phyloP scores from a whole-genome alignment of 2,888 invertebrate genomes.

The Oscheius onirici region DNA sequence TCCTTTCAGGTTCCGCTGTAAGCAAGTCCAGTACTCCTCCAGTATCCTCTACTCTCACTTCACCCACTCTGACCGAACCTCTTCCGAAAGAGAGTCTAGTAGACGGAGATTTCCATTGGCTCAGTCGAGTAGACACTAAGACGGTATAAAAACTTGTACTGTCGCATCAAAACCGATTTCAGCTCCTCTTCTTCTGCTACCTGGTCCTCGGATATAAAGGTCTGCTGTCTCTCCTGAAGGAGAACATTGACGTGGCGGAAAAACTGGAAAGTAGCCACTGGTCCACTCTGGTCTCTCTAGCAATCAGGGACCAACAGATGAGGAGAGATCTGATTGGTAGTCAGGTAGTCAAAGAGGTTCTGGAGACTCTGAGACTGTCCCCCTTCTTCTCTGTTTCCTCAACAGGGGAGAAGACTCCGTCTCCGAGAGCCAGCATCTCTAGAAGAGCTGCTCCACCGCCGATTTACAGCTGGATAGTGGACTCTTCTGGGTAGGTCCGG shows the following conservation, averaged over 20 bases:
- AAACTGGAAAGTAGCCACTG: not conserved
- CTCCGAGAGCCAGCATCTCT: conserved; percentile 24
- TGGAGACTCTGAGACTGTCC: not conserved
- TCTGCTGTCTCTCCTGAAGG: conserved; percentile 4
- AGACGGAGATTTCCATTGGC: not conserved
- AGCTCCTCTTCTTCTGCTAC: conserved; percentile 15
- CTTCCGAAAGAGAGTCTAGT: not conserved
- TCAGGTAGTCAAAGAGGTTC: conserved; percentile 4
- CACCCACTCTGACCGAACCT: not conserved
- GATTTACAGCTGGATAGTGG: conserved; percentile 49
- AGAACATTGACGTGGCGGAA: not conserved
- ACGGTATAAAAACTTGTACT: not conserved
- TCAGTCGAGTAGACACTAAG: conserved; percentile 14
- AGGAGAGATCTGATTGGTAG: not conserved
- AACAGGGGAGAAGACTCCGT: not conserved
- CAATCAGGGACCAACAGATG: conserved; percentile 15
- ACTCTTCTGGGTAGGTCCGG: conserved; percentile 37
- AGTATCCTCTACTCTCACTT: not conserved
- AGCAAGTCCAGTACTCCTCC: too few species aligned
- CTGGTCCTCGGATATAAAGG: conserved; percentile 17
- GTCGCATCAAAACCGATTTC: not conserved
- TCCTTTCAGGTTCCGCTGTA: too few species aligned
- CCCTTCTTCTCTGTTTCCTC: conserved; percentile 14
- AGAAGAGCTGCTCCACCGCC: conserved; percentile 22
- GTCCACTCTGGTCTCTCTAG: conserved; percentile 14